Conservation (phyloP, 2,888 invertebrate species). For the Hybos culiciformis region DNA sequence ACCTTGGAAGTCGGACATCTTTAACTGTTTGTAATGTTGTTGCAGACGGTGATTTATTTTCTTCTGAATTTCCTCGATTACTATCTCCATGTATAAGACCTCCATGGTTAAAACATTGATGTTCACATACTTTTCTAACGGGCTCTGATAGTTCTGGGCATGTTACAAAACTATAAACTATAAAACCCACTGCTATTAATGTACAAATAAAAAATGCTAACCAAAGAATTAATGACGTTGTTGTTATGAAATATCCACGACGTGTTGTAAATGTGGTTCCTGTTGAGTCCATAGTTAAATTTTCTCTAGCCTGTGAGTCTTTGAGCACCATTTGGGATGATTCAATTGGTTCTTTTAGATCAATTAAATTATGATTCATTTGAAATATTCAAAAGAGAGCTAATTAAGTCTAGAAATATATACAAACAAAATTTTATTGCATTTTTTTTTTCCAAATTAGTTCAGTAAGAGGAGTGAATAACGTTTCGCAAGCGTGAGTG, state of each 20-base stretch:
- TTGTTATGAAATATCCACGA: conserved; percentile 49
- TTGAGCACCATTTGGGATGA: conserved; percentile 28
- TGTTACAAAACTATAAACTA: conserved; percentile 63
- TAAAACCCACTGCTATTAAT: conserved; percentile 54
- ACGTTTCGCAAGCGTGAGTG: no score
- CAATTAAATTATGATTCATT: no score
- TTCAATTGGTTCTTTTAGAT: no score
- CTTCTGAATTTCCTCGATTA: conserved; percentile 13
- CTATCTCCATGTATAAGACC: conserved; percentile 7
- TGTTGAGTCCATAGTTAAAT: conserved; percentile 15
- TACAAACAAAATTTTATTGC: no score
- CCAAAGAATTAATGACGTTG: conserved; percentile 47
- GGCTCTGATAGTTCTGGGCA: conserved; percentile 38
- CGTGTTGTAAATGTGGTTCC: conserved; percentile 19
- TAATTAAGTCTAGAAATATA: no score
- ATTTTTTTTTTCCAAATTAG: no score
- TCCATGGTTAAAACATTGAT: conserved; percentile 1
- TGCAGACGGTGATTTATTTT: conserved; percentile 15
- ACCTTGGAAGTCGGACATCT: conserved; percentile 57
- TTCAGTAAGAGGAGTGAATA: no score
- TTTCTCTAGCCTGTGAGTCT: conserved; percentile 27
- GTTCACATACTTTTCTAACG: conserved; percentile 9
- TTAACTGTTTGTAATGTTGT: conserved; percentile 23
- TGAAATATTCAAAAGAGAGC: no score
- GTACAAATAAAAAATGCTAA: conserved; percentile 49